phyloP scores from a whole-genome alignment of 2,113 vertebrate species.

The Eleginops maclovinus region DNA sequence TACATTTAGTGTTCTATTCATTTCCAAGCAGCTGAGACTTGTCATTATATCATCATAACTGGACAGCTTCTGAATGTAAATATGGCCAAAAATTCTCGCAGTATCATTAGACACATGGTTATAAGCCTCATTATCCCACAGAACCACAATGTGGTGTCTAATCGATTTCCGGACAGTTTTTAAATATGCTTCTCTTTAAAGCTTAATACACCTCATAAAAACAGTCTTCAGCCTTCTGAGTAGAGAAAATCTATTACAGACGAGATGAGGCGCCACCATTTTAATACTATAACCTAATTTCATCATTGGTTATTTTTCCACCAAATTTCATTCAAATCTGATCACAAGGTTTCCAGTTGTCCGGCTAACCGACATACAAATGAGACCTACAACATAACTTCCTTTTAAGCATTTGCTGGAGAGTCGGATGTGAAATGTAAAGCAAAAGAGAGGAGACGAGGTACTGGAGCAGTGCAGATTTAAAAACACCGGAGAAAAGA shows the following conservation, averaged over 20 bases:
- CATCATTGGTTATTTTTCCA: neutral
- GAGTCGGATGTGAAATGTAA: neutral
- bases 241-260: neutral
- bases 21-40: neutral
- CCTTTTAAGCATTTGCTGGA: neutral
- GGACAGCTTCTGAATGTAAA: neutral
- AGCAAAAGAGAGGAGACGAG: neutral
- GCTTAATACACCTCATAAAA: neutral
- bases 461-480: neutral
- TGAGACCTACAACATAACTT: neutral
- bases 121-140: too few species aligned
- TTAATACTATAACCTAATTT: neutral
- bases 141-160: neutral
- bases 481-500: constrained; percentile 16
- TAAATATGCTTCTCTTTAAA: neutral
- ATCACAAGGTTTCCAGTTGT: neutral
- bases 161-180: neutral
- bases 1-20: neutral
- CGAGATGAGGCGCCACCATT: neutral
- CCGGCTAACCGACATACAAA: neutral
- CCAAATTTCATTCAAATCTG: neutral
- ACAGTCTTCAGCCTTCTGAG: neutral
- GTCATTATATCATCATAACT: neutral
- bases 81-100: neutral
- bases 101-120: too few species aligned